Evolutionary conservation across 2,888 invertebrate species (phyloP), one percentile per base, ranked within the genome.

Genomic region (Adelognathus sp.): DNA sequence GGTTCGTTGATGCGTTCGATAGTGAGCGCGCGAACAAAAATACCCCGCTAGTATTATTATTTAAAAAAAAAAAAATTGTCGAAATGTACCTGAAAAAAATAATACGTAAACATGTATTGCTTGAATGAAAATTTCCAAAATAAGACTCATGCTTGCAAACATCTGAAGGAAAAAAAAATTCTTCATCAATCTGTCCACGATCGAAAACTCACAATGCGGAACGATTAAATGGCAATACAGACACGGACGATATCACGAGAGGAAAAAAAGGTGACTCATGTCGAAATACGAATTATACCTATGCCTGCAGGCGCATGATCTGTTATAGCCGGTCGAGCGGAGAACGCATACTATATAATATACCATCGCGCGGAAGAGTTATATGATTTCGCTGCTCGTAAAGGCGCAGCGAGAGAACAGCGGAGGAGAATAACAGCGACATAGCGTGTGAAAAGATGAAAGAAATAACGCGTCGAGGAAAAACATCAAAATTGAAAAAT

Each of bases 401-500:
- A 90, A 87, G 85, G 83, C 83, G 77, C 14, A 69, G 36, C 29
- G 39, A 2, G 21, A 9, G 66, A 5, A 16, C 39, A 39, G 41
- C 21, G 3, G 36, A 21, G 14, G 54, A 60, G 18, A 16, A 27
- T 27, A 33, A 27, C n/a, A 18, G 27, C n/a, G 71, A n/a, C n/a
- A n/a, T n/a, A n/a, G n/a, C n/a, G 44, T 16, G 39, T 29, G 31
- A 16, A 46, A 46, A 50, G 21, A 64, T 41, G 58, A 11, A 29
- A n/a, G 27, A 18, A 29, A 52, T 46, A 46, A 66, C 16, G 67
- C 24, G 71, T 56, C 54, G 73, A 46, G 52, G 87, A 86, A 88
- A 90, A 90, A 87, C 91, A 91, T 91, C 90, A 90, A 91, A 91
- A 90, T 90, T 89, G 90, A 90, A 90, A 77, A 90, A 89, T 90